These are phyloP conservation scores for Perizoma flavofasciatum DNA, from an alignment of 2,888 invertebrate genomes.

Conservation along the genomic window DNA sequence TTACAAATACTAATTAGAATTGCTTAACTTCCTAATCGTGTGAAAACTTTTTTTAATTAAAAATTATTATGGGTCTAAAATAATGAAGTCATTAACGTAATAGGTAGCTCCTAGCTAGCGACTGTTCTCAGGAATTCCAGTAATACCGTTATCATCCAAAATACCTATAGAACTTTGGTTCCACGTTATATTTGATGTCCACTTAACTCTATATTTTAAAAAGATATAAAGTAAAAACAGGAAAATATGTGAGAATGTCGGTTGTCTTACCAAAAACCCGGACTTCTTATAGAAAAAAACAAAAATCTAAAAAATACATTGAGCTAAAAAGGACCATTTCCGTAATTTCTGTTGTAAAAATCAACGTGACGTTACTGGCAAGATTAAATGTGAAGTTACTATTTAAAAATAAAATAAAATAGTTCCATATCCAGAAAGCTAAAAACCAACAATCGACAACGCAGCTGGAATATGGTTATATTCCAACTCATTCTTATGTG, in stretches of 20 bases:
- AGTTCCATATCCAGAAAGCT: not conserved
- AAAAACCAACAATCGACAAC: not conserved
- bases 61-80: not conserved
- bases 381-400: no score
- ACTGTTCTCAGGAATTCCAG: constrained; percentile 1
- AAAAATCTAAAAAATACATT: no score
- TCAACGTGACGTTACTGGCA: no score
- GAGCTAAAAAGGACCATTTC: no score
- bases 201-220: not conserved
- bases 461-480: constrained; percentile 4
- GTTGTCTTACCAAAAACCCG: no score
- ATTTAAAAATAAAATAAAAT: no score
- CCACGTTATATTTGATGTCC: not conserved
- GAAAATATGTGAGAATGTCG: not conserved
- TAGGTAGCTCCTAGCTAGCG: not conserved
- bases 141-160: constrained; percentile 13
- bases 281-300: no score
- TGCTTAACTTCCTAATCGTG: not conserved
- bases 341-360: no score
- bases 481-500: constrained; percentile 30
- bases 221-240: not conserved
- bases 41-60: not conserved
- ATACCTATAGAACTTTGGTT: constrained; percentile 7
- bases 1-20: no score
- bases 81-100: constrained; percentile 9